These are phyloP conservation scores for Drosophila ambigua DNA, from an alignment of 1,140 invertebrate genomes.

Conservation along the genomic window DNA sequence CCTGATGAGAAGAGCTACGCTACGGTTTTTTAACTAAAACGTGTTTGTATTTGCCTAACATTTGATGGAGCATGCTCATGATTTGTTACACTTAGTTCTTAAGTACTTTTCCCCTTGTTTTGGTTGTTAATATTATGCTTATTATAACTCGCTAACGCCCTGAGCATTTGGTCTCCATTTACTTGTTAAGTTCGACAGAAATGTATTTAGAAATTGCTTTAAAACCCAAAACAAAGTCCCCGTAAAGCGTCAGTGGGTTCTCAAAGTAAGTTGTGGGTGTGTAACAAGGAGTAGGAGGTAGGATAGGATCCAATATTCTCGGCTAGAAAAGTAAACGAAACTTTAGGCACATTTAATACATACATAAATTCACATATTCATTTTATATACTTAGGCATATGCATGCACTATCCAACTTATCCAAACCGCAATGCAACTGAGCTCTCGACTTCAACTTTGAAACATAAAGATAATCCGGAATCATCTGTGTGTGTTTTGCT, in stretches of 20 bases:
- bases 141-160: constrained; percentile 79
- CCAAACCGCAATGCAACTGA: constrained; percentile 53
- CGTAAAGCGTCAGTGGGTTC: constrained; percentile 54
- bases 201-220: constrained; percentile 38
- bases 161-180: constrained; percentile 83
- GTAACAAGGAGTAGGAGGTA: background rate
- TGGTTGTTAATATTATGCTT: constrained; percentile 63
- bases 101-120: constrained; percentile 52
- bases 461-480: constrained; percentile 27
- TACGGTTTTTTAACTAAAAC: constrained; percentile 46
- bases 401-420: constrained; percentile 52
- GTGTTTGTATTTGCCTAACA: constrained; percentile 31
- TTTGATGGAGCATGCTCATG: constrained; percentile 78
- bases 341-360: constrained; percentile 76
- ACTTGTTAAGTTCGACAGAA: constrained; percentile 77
- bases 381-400: constrained; percentile 49
- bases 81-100: constrained; percentile 76
- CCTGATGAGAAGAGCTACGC: constrained; percentile 41
- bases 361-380: constrained; percentile 60
- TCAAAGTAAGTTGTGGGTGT: constrained; percentile 21
- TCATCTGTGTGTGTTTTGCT: constrained; percentile 18
- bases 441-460: constrained; percentile 23
- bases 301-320: constrained; percentile 10
- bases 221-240: constrained; percentile 55
- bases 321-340: constrained; percentile 41